These are phyloP conservation scores for Scylla paramamosain DNA, from an alignment of 1,140 invertebrate species.

Conservation along the genomic window DNA sequence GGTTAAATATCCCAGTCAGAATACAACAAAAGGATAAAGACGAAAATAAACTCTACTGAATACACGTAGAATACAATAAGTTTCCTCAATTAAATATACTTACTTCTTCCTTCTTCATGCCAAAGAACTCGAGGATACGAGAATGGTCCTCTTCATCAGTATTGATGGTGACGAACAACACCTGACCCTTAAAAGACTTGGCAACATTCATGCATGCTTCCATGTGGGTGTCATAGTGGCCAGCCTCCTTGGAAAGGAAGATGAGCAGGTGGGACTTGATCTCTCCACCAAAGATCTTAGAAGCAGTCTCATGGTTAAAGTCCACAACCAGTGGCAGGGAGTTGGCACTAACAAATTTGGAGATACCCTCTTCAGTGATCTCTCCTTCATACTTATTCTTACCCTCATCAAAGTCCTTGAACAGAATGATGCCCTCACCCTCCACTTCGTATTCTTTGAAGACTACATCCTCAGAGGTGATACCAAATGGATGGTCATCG, in stretches of 20 bases:
- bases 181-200: slow-evolving; percentile 92
- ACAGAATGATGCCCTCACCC: slow-evolving; percentile 89
- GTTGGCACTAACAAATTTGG: slow-evolving; percentile 92
- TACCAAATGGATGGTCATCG: slow-evolving; percentile 95
- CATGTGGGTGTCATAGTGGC: slow-evolving; percentile 89
- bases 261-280: slow-evolving; percentile 97
- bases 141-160: slow-evolving; percentile 97
- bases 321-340: slow-evolving; percentile 96
- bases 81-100: slow-evolving; percentile 81
- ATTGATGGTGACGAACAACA: slow-evolving; percentile 97
- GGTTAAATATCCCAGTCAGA: too few relatives aligned
- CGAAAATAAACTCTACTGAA: too few relatives aligned
- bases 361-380: slow-evolving; percentile 85
- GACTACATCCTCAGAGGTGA: slow-evolving; percentile 89
- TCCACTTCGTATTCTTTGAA: slow-evolving; percentile 88
- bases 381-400: slow-evolving; percentile 89
- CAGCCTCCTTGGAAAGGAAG: slow-evolving; percentile 95
- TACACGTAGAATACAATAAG: too few relatives aligned
- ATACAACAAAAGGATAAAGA: too few relatives aligned
- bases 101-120: slow-evolving; percentile 87
- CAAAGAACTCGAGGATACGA: slow-evolving; percentile 99
- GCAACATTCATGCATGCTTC: slow-evolving; percentile 90
- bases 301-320: slow-evolving; percentile 98
- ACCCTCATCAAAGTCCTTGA: slow-evolving; percentile 98
- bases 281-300: slow-evolving; percentile 98